A percentile compares a stretch with the other conserved stretches of the same genome.
phyloP scores from a whole-genome alignment of 2,113 vertebrate species.

The Phycodurus eques region DNA sequence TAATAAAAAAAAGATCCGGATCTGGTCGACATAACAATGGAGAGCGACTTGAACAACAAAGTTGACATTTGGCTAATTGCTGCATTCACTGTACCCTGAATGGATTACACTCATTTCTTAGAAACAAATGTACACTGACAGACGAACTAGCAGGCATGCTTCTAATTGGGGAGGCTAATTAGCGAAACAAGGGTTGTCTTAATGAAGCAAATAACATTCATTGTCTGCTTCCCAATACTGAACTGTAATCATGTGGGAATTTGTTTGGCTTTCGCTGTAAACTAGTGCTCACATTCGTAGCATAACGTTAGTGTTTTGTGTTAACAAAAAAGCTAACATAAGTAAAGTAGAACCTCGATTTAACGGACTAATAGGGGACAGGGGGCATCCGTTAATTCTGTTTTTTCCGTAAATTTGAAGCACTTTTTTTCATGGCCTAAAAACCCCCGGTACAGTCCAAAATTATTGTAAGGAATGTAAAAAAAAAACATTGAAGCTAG shows the following conservation, averaged over 20 bases:
- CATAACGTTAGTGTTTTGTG: not conserved
- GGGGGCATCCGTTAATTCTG: too few relatives aligned
- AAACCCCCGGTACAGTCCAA: too few relatives aligned
- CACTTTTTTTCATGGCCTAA: too few relatives aligned
- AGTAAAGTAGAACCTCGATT: too few relatives aligned
- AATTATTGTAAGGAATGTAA: too few relatives aligned
- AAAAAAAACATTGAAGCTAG: too few relatives aligned
- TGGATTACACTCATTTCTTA: not conserved
- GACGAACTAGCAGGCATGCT: not conserved
- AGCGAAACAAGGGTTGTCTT: not conserved
- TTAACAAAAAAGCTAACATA: not conserved
- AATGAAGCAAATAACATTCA: constrained; percentile 2
- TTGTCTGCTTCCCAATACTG: not conserved
- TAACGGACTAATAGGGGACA: too few relatives aligned
- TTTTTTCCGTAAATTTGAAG: too few relatives aligned
- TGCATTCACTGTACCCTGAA: not conserved
- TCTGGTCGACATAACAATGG: not conserved
- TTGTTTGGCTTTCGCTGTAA: not conserved
- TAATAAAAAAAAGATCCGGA: not conserved
- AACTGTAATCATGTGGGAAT: not conserved
- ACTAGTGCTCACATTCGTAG: not conserved
- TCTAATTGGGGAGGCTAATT: constrained; percentile 1
- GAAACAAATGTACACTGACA: not conserved
- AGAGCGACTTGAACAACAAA: not conserved
- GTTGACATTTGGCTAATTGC: constrained; percentile 1